phyloP scores from a whole-genome alignment of 2,113 vertebrate species.

The Dromas ardeola region DNA sequence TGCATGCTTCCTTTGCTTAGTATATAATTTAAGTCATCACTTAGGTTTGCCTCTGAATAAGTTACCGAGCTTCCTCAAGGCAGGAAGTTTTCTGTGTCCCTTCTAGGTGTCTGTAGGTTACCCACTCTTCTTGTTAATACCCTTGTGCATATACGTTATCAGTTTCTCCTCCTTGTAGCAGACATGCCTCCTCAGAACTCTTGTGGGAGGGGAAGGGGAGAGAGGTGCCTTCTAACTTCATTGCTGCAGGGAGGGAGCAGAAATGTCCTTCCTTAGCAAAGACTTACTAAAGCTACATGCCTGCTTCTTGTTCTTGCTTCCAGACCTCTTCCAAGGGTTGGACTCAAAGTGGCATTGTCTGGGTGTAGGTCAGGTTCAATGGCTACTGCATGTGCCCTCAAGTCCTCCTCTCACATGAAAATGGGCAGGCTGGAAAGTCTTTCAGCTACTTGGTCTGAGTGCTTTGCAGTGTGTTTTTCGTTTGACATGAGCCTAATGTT shows the following conservation, averaged over 20 bases:
- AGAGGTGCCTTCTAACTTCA: not conserved
- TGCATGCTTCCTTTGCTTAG: not conserved
- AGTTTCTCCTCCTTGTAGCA: not conserved
- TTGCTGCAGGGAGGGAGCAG: not conserved
- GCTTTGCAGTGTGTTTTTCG: not conserved
- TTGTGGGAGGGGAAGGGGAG: not conserved
- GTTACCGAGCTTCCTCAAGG: not conserved
- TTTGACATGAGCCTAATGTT: not conserved
- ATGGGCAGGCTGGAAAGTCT: constrained; percentile 36
- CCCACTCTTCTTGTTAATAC: not conserved
- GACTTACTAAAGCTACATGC: not conserved
- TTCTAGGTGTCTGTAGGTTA: not conserved
- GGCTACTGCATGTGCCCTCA: constrained; percentile 27
- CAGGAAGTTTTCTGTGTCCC: not conserved
- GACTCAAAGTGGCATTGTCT: constrained; percentile 40
- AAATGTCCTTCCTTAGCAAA: not conserved
- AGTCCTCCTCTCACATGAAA: not conserved
- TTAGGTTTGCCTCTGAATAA: not conserved
- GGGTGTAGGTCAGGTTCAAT: constrained; percentile 64
- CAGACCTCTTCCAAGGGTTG: constrained; percentile 52
- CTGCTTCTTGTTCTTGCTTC: constrained; percentile 40
- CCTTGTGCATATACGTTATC: not conserved
- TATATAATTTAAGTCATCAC: not conserved
- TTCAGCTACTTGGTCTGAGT: not conserved
- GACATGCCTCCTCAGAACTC: not conserved